Percentiles rank a stretch among this genome's conserved stretches.
Conservation (phyloP, 1,140 invertebrate genomes). For the Drosophila virilis region DNA sequence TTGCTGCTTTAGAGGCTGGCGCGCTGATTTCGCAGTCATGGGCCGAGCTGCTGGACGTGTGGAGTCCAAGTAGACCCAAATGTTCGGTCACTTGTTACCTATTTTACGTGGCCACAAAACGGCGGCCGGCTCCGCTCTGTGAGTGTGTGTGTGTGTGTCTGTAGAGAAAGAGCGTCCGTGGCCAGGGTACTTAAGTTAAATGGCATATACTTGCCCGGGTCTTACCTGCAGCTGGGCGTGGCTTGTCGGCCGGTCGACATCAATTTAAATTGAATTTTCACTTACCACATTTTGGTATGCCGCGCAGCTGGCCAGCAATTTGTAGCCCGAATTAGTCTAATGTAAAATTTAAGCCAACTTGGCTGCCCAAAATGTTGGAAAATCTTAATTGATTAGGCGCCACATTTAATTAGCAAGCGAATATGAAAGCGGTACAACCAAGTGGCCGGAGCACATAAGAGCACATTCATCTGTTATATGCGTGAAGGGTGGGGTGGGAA, state of each 20-base stretch:
- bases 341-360: conserved; percentile 67
- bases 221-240: conserved; percentile 22
- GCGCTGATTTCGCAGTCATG: conserved; percentile 80
- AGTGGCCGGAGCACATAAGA: conserved; percentile 42
- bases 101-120: conserved; percentile 71
- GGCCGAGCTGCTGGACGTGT: conserved; percentile 49
- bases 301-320: conserved; percentile 67
- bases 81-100: conserved; percentile 76
- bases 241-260: conserved; percentile 63
- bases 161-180: conserved; percentile 37
- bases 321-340: conserved; percentile 80
- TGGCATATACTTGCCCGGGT: conserved; percentile 67
- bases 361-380: conserved; percentile 24
- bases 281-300: conserved; percentile 75
- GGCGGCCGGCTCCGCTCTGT: conserved; percentile 12
- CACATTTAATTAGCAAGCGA: conserved; percentile 71
- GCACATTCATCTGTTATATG: conserved; percentile 41
- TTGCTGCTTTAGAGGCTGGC: conserved; percentile 70
- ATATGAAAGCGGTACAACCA: conserved; percentile 34
- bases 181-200: conserved; percentile 80
- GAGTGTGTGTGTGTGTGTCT: conserved; percentile 12
- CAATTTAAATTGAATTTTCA: conserved; percentile 84
- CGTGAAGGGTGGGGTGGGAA: too few relatives aligned
- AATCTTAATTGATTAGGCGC: conserved; percentile 73
- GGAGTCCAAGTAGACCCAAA: conserved; percentile 53